These are phyloP conservation scores for Hydrocynus forskahlii DNA, from an alignment of 2,797 vertebrate species.

Conservation along the genomic window DNA sequence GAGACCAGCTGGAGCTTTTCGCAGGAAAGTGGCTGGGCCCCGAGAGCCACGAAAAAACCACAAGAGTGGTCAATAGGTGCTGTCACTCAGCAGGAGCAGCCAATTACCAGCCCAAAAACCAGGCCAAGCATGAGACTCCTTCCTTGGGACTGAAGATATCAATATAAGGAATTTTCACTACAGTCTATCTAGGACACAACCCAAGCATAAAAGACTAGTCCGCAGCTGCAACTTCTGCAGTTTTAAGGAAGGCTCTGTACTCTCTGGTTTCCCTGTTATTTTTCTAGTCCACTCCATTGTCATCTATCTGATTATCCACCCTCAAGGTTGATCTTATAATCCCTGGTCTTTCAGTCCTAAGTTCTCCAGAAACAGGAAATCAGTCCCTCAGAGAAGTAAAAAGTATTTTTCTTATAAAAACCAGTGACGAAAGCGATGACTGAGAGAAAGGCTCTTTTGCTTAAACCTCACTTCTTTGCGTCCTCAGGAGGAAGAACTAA, in stretches of 20 bases:
- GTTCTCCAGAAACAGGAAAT: too few relatives aligned
- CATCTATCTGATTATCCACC: not conserved
- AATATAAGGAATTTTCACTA: not conserved
- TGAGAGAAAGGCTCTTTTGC: too few relatives aligned
- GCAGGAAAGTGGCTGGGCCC: constrained; percentile 16
- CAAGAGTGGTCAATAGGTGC: constrained; percentile 33
- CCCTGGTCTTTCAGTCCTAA: not conserved
- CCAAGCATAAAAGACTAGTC: constrained; percentile 2
- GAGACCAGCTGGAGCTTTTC: constrained; percentile 26
- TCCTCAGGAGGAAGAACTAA: too few relatives aligned
- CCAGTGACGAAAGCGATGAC: too few relatives aligned
- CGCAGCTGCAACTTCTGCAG: not conserved
- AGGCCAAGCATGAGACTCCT: not conserved
- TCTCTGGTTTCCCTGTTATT: not conserved
- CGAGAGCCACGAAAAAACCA: constrained; percentile 27
- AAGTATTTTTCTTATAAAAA: too few relatives aligned
- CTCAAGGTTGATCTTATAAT: not conserved
- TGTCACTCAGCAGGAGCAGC: constrained; percentile 39
- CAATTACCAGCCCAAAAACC: constrained; percentile 25
- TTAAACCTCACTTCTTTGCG: too few relatives aligned
- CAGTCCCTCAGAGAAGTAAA: too few relatives aligned
- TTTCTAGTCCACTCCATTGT: not conserved
- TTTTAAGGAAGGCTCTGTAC: not conserved
- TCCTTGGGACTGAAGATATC: constrained; percentile 23
- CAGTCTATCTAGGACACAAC: not conserved